Evolutionary conservation across 2,888 invertebrate genomes (phyloP), one percentile per base, ranked within the genome.

Genomic region (Rhagium mordax): DNA sequence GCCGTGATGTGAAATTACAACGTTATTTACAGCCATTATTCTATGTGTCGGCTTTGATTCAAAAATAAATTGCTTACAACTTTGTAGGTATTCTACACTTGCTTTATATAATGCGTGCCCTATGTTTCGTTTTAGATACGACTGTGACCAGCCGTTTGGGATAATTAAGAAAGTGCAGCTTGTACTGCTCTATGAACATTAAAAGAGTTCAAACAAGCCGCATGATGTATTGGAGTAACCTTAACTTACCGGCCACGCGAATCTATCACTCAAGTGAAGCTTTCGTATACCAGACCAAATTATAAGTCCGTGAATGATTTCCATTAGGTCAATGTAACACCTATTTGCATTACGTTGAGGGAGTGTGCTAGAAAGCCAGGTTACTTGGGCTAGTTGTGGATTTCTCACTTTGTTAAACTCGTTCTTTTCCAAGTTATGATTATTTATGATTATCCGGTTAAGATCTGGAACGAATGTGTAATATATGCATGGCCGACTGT

Each of bases 161-260:
- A 70, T 78, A 79, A 80, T 80, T 79, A 78, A 75, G 68, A 76
- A 74, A 74, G 72, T 72, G 78, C 75, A 70, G 74, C 73, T 69
- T 74, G 76, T 72, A 71, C 59, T 71, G 77, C 72, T 78, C 59
- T 65, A 71, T 65, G 73, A 71, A 77, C 66, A 67, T 74, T 61
- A 70, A 76, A 74, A 67, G 68, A 76, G 78, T 78, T 80, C 80
- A 80, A 80, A 80, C 77, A 71, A 70, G 61, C 79, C 80, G 80
- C 78, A 41, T 77, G 76, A 77, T 78, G 72, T 67, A 79, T 79
- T 64, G 41, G 74, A 62, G 62, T 18, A 69, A 72, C 75, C 72
- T 71, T 67, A 74, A 75, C 73, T 76, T 76, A 73, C 74, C 74
- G 74, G 76, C 74, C 67, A 60, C 70, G 80, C 74, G 70, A 74